Percentiles rank a stretch among this genome's conserved stretches.
These are phyloP conservation scores for Campoplex capitator DNA, from an alignment of 2,888 invertebrate genomes.

Conservation along the genomic window DNA sequence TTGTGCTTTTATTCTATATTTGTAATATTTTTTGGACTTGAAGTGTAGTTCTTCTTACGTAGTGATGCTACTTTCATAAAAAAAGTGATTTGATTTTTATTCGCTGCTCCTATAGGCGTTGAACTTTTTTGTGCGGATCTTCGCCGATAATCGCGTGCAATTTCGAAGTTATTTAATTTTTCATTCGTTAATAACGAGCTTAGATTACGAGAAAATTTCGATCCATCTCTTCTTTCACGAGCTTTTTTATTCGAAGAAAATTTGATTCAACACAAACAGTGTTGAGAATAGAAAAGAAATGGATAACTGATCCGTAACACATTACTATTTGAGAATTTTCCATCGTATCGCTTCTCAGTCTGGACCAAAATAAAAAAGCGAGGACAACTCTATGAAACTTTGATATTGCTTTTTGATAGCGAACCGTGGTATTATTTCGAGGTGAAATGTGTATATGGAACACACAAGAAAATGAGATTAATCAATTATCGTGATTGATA, in stretches of 20 bases:
- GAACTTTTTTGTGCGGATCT: slow-evolving; percentile 18
- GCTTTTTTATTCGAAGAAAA: slow-evolving; percentile 44
- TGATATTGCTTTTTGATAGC: neutral
- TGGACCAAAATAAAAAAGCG: neutral
- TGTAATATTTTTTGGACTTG: neutral
- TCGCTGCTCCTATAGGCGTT: neutral
- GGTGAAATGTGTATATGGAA: neutral
- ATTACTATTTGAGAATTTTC: slow-evolving; percentile 15
- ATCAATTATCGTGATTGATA: neutral
- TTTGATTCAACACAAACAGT: slow-evolving; percentile 49
- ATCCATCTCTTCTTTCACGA: slow-evolving; percentile 13
- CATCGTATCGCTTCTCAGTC: slow-evolving; percentile 4
- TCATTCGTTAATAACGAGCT: slow-evolving; percentile 42
- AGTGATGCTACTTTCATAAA: neutral
- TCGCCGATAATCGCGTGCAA: neutral
- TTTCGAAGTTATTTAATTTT: slow-evolving; percentile 3
- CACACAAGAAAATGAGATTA: neutral
- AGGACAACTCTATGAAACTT: slow-evolving; percentile 9
- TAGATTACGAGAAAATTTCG: neutral
- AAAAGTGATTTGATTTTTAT: neutral
- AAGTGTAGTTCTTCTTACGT: neutral
- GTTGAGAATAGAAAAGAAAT: slow-evolving; percentile 33
- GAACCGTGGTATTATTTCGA: neutral
- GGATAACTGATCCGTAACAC: slow-evolving; percentile 11
- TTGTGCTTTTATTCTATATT: neutral